Evolutionary conservation across 2,888 invertebrate species (phyloP).

Genomic region (Chloromyia formosa): DNA sequence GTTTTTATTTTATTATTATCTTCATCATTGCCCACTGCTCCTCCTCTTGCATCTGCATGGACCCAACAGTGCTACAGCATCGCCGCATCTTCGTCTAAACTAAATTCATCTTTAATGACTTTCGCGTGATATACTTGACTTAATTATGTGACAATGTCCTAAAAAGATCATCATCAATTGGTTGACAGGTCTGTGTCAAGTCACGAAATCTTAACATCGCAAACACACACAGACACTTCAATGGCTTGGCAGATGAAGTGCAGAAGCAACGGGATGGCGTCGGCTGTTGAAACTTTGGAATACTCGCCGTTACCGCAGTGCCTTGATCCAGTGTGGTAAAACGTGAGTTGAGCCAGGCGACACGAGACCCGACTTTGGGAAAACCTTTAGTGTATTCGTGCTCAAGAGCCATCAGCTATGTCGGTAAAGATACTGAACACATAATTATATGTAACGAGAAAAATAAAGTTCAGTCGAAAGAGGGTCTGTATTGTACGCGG

Average conservation of each 20-base stretch:
- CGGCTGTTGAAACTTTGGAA: not conserved
- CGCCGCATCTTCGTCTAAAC: slow-evolving; percentile 1
- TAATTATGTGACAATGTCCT: slow-evolving; percentile 45
- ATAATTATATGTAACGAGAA: not conserved
- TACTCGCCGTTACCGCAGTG: no score
- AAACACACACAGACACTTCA: not conserved
- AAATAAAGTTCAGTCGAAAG: not conserved
- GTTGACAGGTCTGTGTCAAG: slow-evolving; percentile 32
- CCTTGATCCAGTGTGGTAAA: not conserved
- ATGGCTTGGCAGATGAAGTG: not conserved
- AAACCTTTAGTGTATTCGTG: not conserved
- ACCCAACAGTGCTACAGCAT: not conserved
- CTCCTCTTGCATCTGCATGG: not conserved
- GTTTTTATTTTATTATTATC: not conserved
- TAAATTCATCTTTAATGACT: slow-evolving; percentile 32
- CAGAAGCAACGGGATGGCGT: not conserved
- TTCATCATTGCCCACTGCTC: no score
- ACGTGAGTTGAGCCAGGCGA: no score
- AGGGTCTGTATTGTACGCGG: no score
- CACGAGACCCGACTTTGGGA: no score
- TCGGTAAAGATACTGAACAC: slow-evolving; percentile 1
- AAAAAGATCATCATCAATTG: slow-evolving; percentile 39
- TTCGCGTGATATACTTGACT: slow-evolving; percentile 45
- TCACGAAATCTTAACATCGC: slow-evolving; percentile 33
- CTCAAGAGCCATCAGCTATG: not conserved